Percentiles rank a stretch among this genome's conserved stretches.
phyloP scores from a whole-genome alignment of 2,113 vertebrate species.

The Chitala chitala region DNA sequence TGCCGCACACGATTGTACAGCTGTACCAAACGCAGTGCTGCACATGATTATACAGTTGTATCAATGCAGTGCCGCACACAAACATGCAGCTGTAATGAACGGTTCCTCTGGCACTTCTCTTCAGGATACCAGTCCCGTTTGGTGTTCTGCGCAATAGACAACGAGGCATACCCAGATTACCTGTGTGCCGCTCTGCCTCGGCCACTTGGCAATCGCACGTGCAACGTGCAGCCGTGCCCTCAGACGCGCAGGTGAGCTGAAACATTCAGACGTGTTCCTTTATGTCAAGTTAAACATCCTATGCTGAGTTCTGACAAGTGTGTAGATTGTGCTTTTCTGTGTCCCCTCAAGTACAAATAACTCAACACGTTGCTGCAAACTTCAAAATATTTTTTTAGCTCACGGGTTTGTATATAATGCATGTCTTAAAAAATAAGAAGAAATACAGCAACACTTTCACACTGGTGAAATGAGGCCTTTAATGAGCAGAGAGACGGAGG shows the following conservation, averaged over 20 bases:
- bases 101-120: neutral
- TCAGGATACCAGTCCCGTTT: conserved; percentile 82
- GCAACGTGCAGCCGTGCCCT: conserved; percentile 77
- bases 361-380: too few species aligned
- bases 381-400: too few species aligned
- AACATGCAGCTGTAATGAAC: neutral
- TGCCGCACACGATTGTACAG: too few species aligned
- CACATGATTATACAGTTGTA: too few species aligned
- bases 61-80: too few species aligned
- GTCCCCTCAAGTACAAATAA: too few species aligned
- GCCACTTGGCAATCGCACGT: conserved; percentile 73
- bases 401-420: too few species aligned
- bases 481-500: neutral
- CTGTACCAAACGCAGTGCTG: too few species aligned
- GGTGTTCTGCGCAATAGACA: conserved; percentile 84
- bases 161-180: conserved; percentile 77
- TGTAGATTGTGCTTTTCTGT: too few species aligned
- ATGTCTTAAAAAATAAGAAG: too few species aligned
- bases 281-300: neutral
- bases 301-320: neutral
- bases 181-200: conserved; percentile 70
- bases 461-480: neutral
- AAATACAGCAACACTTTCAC: too few species aligned
- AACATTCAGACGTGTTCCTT: neutral
- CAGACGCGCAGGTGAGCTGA: conserved; percentile 69